Base-by-base conservation (phyloP, 2,797 vertebrate genomes). In the Pseudomugil tenellus region DNA sequence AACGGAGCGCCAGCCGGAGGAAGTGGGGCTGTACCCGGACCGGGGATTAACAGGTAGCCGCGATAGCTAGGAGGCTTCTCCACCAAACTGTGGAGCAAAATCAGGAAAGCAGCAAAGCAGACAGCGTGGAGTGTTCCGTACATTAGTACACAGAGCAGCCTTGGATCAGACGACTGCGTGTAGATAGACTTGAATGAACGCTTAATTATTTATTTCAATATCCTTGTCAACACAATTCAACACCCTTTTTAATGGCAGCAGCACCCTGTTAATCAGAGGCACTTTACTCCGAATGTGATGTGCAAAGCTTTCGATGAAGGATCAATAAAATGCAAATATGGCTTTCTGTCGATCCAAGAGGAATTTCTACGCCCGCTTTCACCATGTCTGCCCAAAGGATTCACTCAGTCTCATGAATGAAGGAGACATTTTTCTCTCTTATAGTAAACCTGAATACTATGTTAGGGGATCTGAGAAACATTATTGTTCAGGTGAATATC, bases 1-100 rank as follows among this genome's bases (percentile, higher is more conserved):
- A 93, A 94, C 74, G 94, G 93, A 86, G 94, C 93, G 84, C 92
- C 94, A 49, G 89, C 82, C 83, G 93, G 92, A 74, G 94, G 92
- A 76, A 92, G 91, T 56, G 93, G 90, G 67, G 84, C 92, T 70
- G 93, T 74, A 90, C 77, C 92, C 87, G 91, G 92, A 53, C 90
- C 90, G 84, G 92, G 92, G 91, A 94, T 93, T 92, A 94, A 92
- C 94, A 95, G 94, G 94, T 95, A 93, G 89, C 79, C 80, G 74
- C 76, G n/a, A 61, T 76, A 84, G 67, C 83, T 76, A 75, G 71
- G 84, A 83, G 84, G 63, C 67, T 83, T 77, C 57, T 63, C 68
- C 68, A 51, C 46, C 69, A 25, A 82, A 84, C 68, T 59, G 54
- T 65, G 62, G 48, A 21, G 61, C 55, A 55, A 80, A 81, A 85